Base-by-base conservation (phyloP, 1,140 invertebrate genomes). In the Gryon sp. region DNA sequence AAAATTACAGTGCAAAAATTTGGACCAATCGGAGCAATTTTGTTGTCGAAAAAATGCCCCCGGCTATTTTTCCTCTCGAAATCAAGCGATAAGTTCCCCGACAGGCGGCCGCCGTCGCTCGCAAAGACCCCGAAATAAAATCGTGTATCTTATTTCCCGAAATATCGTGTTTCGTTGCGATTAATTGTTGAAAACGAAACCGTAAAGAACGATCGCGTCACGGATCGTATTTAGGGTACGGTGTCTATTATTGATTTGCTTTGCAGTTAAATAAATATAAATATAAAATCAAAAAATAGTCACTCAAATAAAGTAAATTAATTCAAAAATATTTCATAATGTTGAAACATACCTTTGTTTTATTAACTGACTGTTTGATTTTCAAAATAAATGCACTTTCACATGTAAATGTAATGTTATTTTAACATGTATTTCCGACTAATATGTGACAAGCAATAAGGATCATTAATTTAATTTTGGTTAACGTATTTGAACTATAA, bases 101-200 rank as follows among this genome's bases (percentile, higher is more conserved):
- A 7, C 4, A 28, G 7, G 8, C 22, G 9, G 24, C 46, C 11
- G 12, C 14, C 22, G 30, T 8, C 16, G 20, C 16, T 18, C 12
- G 22, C 46, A 52, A 63, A 40, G 2, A n/a, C 9, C 28, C 19
- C 30, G 48, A 55, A 66, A 66, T 52, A 26, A 66, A 53, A 66
- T 53, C 48, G 26, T 40, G 38, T 53, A 66, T 66, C 62, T 36
- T 36, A 18, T 66, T 53, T 45, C 62, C 48, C 26, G 38, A 34
- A 65, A 66, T 66, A 66, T 55, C 63, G 15, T 38, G 41, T 55
- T 66, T 46, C 63, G 24, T 43, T 2, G 41, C 50, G 15, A 66
- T 66, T 55, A 66, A 66, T 66, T 55, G 46, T 45, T 36, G 48
- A 53, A 45, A 55, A 55, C 50, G 50, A 66, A 55, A 36, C 48